Evolutionary conservation across 2,888 invertebrate species (phyloP).

Genomic region (Andrena fulva): DNA sequence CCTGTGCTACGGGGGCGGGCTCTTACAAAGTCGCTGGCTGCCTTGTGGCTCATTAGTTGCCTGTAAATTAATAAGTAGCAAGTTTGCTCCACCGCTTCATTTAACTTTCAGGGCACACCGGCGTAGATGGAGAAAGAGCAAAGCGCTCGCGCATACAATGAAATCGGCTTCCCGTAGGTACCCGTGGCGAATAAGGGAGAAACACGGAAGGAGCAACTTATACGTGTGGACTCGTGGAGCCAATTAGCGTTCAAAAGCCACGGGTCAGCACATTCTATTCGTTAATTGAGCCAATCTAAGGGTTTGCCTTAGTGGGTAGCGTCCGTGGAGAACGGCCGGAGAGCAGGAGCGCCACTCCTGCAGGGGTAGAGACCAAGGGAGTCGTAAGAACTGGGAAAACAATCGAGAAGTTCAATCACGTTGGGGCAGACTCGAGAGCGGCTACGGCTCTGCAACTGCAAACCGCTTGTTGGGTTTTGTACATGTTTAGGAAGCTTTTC

Average conservation of each 20-base stretch:
- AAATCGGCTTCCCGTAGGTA: neutral
- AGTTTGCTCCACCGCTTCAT: slow-evolving; percentile 61
- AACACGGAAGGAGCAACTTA: slow-evolving; percentile 18
- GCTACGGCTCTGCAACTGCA: slow-evolving; percentile 23
- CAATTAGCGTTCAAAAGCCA: slow-evolving; percentile 73
- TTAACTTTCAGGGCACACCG: slow-evolving; percentile 49
- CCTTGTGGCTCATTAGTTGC: slow-evolving; percentile 60
- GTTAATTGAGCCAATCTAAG: slow-evolving; percentile 77
- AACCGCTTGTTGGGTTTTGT: slow-evolving; percentile 17
- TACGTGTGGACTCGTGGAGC: slow-evolving; percentile 43
- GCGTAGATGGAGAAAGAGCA: neutral
- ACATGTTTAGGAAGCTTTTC: slow-evolving; percentile 16
- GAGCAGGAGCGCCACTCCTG: slow-evolving; percentile 2
- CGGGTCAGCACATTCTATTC: slow-evolving; percentile 72
- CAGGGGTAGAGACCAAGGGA: neutral
- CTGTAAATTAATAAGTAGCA: slow-evolving; percentile 69
- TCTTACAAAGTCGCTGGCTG: slow-evolving; percentile 4
- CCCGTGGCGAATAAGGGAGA: slow-evolving; percentile 10
- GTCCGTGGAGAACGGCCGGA: slow-evolving; percentile 6
- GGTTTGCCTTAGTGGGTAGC: slow-evolving; percentile 26
- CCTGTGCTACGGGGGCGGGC: neutral
- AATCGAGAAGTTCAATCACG: slow-evolving; percentile 53
- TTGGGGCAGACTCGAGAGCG: slow-evolving; percentile 34
- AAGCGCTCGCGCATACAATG: neutral
- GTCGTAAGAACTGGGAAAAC: slow-evolving; percentile 52